Percentiles rank a stretch among this genome's conserved stretches.
Evolutionary conservation across 2,113 vertebrate genomes (phyloP).

Genomic region (Anser cygnoides): DNA sequence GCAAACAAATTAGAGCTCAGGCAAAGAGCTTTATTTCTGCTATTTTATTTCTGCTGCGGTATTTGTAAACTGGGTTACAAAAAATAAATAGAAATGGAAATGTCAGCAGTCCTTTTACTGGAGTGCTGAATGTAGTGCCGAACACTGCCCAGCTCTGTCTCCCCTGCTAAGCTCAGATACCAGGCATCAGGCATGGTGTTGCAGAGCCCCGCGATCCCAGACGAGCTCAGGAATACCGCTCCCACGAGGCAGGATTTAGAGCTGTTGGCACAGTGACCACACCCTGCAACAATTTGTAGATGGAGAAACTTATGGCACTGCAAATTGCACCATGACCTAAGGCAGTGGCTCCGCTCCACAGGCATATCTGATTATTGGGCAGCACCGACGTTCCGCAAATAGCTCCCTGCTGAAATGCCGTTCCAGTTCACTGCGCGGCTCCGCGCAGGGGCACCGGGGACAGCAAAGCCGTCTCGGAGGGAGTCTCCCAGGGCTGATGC

Average conservation of each 20-base stretch:
- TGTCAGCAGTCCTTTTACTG: neutral
- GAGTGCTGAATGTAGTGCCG: neutral
- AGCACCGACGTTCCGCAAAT: slow-evolving; percentile 45
- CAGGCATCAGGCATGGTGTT: neutral
- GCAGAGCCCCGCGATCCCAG: neutral
- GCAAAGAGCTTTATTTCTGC: neutral
- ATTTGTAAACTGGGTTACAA: neutral
- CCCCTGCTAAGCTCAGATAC: neutral
- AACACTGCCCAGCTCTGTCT: neutral
- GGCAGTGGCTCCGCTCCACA: slow-evolving; percentile 36
- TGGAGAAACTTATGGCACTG: slow-evolving; percentile 32
- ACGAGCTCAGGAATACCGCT: slow-evolving; percentile 16
- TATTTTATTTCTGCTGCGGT: neutral
- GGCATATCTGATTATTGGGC: slow-evolving; percentile 23
- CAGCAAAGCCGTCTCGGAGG: neutral
- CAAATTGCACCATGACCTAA: slow-evolving; percentile 51
- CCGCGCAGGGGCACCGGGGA: neutral
- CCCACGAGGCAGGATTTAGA: neutral
- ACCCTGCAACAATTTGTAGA: slow-evolving; percentile 20
- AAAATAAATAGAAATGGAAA: neutral
- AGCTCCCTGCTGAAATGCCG: slow-evolving; percentile 33
- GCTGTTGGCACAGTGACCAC: slow-evolving; percentile 36
- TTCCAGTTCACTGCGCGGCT: neutral
- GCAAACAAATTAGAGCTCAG: neutral
- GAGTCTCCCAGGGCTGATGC: neutral